A percentile compares a stretch with the other conserved stretches of the same genome.
Conservation (phyloP, 2,113 vertebrate species). For the Tenrec ecaudatus region DNA sequence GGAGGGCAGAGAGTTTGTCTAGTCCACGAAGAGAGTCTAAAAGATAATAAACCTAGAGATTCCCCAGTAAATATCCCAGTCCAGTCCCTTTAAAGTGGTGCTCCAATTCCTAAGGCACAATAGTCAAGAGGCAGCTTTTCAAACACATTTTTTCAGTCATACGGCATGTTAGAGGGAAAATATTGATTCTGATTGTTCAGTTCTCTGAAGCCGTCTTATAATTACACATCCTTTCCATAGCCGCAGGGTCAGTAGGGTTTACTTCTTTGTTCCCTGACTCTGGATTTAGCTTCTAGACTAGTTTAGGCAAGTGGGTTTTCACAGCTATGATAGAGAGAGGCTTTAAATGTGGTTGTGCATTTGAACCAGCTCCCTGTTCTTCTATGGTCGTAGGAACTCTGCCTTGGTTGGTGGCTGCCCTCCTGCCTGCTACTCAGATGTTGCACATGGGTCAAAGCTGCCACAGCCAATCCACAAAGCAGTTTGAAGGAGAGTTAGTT, state of each 20-base stretch:
- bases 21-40: slow-evolving; percentile 15
- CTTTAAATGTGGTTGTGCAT: neutral
- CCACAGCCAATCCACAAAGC: neutral
- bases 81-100: neutral
- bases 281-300: slow-evolving; percentile 12
- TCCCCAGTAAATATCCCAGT: neutral
- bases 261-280: slow-evolving; percentile 3
- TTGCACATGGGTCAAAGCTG: neutral
- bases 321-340: neutral
- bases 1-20: neutral
- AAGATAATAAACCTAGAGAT: neutral
- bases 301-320: slow-evolving; percentile 20
- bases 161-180: neutral
- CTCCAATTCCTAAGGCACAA: neutral
- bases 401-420: neutral
- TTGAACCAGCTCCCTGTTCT: neutral
- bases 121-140: neutral
- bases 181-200: neutral
- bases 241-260: neutral
- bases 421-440: neutral
- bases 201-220: neutral
- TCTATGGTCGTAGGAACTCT: neutral
- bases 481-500: neutral
- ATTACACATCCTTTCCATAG: neutral
- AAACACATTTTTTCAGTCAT: neutral